A percentile compares a stretch with the other conserved stretches of the same genome.
Evolutionary conservation across 2,113 vertebrate species (phyloP).

Genomic region (Anarrhichthys ocellatus): DNA sequence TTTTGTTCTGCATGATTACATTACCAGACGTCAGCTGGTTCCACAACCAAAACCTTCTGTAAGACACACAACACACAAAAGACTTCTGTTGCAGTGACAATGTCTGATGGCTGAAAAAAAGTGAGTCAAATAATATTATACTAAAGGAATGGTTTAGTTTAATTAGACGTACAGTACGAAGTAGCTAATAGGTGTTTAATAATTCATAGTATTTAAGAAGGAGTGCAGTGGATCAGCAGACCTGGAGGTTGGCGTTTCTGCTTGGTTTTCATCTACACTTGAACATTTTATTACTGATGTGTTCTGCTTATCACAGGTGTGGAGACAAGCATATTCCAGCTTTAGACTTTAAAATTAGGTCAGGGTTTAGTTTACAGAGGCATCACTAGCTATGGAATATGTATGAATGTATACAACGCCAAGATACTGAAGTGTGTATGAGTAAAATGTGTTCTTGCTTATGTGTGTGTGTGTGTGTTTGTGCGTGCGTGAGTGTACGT

Average conservation of each 20-base stretch:
- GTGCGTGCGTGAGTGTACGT: conserved; percentile 15
- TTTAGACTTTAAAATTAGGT: conserved; percentile 57
- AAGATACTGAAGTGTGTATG: conserved; percentile 44
- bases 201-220: conserved; percentile 66
- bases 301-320: conserved; percentile 32
- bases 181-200: conserved; percentile 73
- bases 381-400: conserved; percentile 34
- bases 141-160: conserved; percentile 43
- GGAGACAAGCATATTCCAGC: conserved; percentile 12
- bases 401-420: conserved; percentile 41
- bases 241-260: conserved; percentile 35
- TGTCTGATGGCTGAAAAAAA: background rate
- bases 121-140: conserved; percentile 30
- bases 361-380: conserved; percentile 67
- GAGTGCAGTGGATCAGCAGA: conserved; percentile 50
- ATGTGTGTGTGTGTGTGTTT: background rate
- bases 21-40: conserved; percentile 21
- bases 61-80: background rate
- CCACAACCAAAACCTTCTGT: background rate
- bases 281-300: conserved; percentile 24
- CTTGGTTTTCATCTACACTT: conserved; percentile 61
- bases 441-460: conserved; percentile 40
- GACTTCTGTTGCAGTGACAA: conserved; percentile 2
- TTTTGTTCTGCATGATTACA: conserved; percentile 41
- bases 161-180: conserved; percentile 60